These are phyloP conservation scores for Drosophila nigritarsus DNA, from an alignment of 2,888 invertebrate species.

Conservation along the genomic window DNA sequence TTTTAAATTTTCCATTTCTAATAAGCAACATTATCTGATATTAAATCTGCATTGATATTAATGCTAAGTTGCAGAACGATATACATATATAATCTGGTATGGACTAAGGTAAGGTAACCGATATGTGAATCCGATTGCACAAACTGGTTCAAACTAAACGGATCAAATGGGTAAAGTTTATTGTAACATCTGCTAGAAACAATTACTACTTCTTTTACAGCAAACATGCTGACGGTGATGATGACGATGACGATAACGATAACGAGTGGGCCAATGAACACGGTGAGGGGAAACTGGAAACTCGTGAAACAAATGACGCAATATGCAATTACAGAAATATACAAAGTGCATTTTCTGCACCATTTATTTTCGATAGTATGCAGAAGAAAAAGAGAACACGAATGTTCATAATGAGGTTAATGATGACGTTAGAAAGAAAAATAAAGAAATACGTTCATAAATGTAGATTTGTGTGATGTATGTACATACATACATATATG, in stretches of 20 bases:
- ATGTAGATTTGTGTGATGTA: not conserved
- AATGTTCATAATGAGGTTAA: slow-evolving; percentile 24
- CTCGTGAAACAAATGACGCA: slow-evolving; percentile 24
- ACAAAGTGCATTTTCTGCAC: slow-evolving; percentile 58
- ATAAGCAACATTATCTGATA: not conserved
- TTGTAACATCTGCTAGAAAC: slow-evolving; percentile 15
- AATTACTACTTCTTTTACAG: slow-evolving; percentile 8
- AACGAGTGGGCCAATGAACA: not conserved
- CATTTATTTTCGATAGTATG: slow-evolving; percentile 45
- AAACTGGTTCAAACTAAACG: slow-evolving; percentile 23
- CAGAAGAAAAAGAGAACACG: slow-evolving; percentile 17
- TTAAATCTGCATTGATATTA: not conserved
- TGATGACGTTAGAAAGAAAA: slow-evolving; percentile 25
- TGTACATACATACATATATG: not conserved
- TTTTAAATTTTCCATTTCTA: not conserved
- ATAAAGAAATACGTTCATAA: not conserved
- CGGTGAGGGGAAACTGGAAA: not conserved
- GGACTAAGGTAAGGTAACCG: not conserved
- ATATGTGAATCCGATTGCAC: slow-evolving; percentile 41
- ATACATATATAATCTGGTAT: not conserved
- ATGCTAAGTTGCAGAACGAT: not conserved
- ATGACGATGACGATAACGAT: not conserved
- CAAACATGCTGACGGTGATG: slow-evolving; percentile 13
- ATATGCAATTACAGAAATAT: slow-evolving; percentile 48
- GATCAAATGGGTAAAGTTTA: slow-evolving; percentile 39